Evolutionary conservation across 2,113 vertebrate genomes (phyloP), one percentile per base, ranked within the genome.

Genomic region (Campylomormyrus numenius): DNA sequence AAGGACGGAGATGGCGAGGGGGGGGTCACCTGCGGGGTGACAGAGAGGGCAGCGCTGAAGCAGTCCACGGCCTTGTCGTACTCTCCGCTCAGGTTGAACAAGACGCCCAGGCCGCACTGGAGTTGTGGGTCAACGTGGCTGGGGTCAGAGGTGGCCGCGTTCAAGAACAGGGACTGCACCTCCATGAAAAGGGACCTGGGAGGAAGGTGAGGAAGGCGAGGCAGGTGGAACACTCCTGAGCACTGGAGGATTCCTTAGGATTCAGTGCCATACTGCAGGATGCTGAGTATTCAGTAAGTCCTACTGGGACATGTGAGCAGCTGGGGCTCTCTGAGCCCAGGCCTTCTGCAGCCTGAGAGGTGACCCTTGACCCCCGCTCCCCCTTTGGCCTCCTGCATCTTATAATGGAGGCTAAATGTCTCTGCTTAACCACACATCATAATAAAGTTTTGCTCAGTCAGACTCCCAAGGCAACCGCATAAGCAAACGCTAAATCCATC

Each of bases 21-120:
- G 48, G n/a, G 66, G 89, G 96, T 94, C 92, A 99, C 98, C 89
- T 98, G 96, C 70, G 98, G 98, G 39, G 96, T 97, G 89, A 97
- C 96, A 0, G 97, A 98, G 88, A 99, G 97, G 0, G 98, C 98
- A 0, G 98, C 97, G 0, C 96, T 98, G 94, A 99, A 99, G 90
- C 98, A 99, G 95, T 99, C 98, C 92, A 99, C 97, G 0, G 98
- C 98, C 91, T 99, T 99, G 94, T 99, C 97, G 0, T 98, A 99
- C 88, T 99, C 98, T 46, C 98, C 97, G 0, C 98, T 99, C 56
- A 99, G 96, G 94, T 99, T 99, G 94, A 99, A 99, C 49, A 99
- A 97, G 62, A 99, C 98, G 0, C 98, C 98, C 62, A 99, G 93
- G 35, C 98, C 98, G 89, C 98, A 99, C 93, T 99, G 98, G 89